Evolutionary conservation across 2,888 invertebrate genomes (phyloP).

Genomic region (Hydropsyche betteni): DNA sequence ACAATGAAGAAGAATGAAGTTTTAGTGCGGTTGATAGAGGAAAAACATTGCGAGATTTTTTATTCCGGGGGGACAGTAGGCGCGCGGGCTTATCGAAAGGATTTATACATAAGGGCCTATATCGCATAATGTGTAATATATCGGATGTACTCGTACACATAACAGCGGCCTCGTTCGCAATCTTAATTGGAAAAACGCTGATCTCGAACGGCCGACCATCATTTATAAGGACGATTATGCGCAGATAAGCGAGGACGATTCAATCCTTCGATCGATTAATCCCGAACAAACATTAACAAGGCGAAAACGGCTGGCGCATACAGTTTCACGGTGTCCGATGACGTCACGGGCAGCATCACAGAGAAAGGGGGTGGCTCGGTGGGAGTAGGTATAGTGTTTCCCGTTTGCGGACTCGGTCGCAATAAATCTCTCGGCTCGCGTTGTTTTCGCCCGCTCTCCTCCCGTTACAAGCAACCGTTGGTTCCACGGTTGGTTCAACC

Average conservation of each 20-base stretch:
- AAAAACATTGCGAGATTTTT: constrained; percentile 46
- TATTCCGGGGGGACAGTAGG: constrained; percentile 27
- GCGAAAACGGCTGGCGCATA: too few relatives aligned
- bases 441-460: constrained; percentile 47
- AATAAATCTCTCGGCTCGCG: constrained; percentile 47
- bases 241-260: not conserved
- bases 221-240: constrained; percentile 7
- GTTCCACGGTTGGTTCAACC: constrained; percentile 37
- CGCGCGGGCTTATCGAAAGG: constrained; percentile 34
- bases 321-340: constrained; percentile 5
- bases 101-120: constrained; percentile 2
- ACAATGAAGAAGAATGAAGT: constrained; percentile 51
- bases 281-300: too few relatives aligned
- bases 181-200: constrained; percentile 26
- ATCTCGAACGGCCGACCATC: constrained; percentile 6
- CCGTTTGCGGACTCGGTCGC: constrained; percentile 41
- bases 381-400: constrained; percentile 37
- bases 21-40: constrained; percentile 50
- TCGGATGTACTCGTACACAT: not conserved
- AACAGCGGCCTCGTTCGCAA: constrained; percentile 17
- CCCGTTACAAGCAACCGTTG: constrained; percentile 5
- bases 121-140: not conserved
- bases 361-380: too few relatives aligned
- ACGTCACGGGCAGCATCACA: constrained; percentile 4
- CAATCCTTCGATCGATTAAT: too few relatives aligned